Evolutionary conservation across 2,797 vertebrate genomes (phyloP).

Genomic region (Artibeus lituratus): DNA sequence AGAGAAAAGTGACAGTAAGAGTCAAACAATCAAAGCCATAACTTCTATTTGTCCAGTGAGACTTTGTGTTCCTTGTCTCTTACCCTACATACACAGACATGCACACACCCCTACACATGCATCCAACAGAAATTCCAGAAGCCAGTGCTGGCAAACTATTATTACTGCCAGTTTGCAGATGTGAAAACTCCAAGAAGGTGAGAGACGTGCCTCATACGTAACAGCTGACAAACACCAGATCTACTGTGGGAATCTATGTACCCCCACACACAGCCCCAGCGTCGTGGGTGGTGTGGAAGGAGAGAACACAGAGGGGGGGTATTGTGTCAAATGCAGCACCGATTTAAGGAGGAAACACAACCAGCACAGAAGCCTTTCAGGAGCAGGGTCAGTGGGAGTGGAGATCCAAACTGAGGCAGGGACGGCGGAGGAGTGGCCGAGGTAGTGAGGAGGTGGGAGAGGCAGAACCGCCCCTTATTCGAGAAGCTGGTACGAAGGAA

Average conservation of each 20-base stretch:
- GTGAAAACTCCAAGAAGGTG: neutral
- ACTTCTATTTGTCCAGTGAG: fast-evolving
- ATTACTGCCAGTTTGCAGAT: neutral
- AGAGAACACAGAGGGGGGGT: fast-evolving
- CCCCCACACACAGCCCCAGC: neutral
- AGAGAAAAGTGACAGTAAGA: neutral
- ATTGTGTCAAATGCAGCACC: neutral
- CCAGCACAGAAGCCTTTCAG: neutral
- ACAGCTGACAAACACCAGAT: neutral
- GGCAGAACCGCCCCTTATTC: neutral
- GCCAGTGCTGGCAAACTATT: neutral
- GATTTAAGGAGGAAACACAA: neutral
- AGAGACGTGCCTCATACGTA: fast-evolving
- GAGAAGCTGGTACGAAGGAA: neutral
- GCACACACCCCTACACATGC: neutral
- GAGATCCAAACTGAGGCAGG: neutral
- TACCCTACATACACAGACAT: neutral
- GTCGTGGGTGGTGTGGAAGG: fast-evolving
- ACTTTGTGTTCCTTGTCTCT: neutral
- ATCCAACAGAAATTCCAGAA: neutral
- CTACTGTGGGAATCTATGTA: fast-evolving
- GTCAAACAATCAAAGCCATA: neutral
- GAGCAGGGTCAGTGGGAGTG: neutral
- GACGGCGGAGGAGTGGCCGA: too few species aligned
- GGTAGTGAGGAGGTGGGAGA: neutral